Evolutionary conservation across 2,113 vertebrate genomes (phyloP).

Genomic region (Tachysurus vachellii): DNA sequence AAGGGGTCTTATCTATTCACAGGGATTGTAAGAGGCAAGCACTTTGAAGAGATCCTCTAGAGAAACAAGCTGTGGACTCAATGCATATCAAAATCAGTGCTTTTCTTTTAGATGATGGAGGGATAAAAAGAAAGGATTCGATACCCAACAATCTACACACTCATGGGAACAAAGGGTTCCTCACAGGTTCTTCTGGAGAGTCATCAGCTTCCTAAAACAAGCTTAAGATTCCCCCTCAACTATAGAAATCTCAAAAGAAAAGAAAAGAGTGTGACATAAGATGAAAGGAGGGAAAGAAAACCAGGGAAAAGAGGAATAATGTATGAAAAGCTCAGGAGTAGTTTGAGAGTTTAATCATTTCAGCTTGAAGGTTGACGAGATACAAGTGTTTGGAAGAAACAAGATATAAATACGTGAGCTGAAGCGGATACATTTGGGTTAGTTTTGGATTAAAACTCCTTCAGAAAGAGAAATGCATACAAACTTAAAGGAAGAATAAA

Average conservation of each 20-base stretch:
- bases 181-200: neutral
- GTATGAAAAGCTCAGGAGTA: neutral
- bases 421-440: neutral
- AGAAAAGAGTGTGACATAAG: neutral
- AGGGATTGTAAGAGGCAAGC: neutral
- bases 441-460: neutral
- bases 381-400: neutral
- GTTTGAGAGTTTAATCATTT: neutral
- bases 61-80: neutral
- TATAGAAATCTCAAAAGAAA: neutral
- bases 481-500: neutral
- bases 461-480: neutral
- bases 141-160: neutral
- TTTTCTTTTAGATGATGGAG: neutral
- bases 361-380: neutral
- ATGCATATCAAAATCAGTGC: conserved; percentile 8
- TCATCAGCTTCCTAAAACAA: neutral
- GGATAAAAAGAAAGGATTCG: conserved; percentile 35
- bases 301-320: neutral
- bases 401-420: neutral
- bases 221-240: neutral
- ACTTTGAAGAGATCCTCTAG: neutral
- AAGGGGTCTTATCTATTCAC: neutral
- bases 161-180: neutral
- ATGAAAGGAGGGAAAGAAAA: neutral